A percentile compares a stretch with the other conserved stretches of the same genome.
Conservation (phyloP, 1,140 invertebrate species). For the Portunus trituberculatus region DNA sequence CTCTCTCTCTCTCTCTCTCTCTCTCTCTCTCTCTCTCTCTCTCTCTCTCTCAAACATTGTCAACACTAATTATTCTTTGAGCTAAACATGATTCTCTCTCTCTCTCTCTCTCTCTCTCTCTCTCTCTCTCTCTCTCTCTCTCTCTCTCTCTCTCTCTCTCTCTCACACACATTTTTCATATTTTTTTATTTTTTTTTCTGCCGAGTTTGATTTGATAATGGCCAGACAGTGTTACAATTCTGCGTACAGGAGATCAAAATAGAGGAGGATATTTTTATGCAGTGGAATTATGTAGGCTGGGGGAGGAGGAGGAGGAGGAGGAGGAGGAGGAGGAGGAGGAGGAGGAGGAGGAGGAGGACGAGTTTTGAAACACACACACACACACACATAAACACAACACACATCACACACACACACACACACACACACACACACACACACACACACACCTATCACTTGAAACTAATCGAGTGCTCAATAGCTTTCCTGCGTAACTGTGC, state of each 20-base stretch:
- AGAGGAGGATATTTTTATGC: neutral
- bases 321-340: neutral
- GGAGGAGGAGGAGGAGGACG: neutral
- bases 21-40: neutral
- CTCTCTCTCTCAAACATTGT: neutral
- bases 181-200: neutral
- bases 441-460: neutral
- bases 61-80: no score
- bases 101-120: neutral
- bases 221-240: neutral
- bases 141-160: constrained; percentile 44
- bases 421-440: neutral
- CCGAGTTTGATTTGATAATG: neutral
- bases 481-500: constrained; percentile 64
- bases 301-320: neutral
- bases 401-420: constrained; percentile 21
- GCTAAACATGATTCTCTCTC: neutral
- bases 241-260: neutral
- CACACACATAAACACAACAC: constrained; percentile 5
- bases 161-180: neutral
- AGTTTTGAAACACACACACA: constrained; percentile 37
- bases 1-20: neutral
- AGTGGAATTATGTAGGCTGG: neutral
- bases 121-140: constrained; percentile 31
- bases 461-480: constrained; percentile 62